Evolutionary conservation across 2,888 invertebrate species (phyloP).

Genomic region (Agrotis exclamationis): DNA sequence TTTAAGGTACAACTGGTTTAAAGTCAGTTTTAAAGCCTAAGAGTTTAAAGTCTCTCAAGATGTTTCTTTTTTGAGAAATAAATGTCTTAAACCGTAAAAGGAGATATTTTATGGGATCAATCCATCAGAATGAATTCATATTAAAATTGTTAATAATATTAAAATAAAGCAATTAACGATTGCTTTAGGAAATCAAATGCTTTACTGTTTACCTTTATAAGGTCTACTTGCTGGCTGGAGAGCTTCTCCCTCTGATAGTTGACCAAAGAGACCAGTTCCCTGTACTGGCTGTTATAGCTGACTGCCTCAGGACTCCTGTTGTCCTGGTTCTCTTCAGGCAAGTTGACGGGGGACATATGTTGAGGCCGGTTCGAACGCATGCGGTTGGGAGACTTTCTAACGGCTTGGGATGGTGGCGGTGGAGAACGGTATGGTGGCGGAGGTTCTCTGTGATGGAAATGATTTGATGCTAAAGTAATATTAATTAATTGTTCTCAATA

Average conservation of each 20-base stretch:
- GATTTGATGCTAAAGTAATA: not conserved
- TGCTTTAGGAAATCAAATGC: not conserved
- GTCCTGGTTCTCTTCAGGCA: conserved; percentile 78
- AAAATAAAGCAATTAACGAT: not conserved
- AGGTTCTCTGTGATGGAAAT: conserved; percentile 81
- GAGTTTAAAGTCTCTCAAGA: not conserved
- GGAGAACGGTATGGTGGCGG: conserved; percentile 90
- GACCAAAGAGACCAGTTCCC: conserved; percentile 96
- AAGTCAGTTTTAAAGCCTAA: not conserved
- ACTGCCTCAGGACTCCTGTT: conserved; percentile 91
- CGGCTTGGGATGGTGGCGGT: conserved; percentile 84
- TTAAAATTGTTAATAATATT: not conserved
- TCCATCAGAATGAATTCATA: not conserved
- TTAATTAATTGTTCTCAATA: not conserved
- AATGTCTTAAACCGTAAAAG: too few relatives aligned
- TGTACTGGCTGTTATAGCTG: conserved; percentile 94
- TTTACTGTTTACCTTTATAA: conserved; percentile 93
- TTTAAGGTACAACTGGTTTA: not conserved
- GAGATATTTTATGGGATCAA: too few relatives aligned
- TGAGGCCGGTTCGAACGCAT: conserved; percentile 76
- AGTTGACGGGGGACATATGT: conserved; percentile 87
- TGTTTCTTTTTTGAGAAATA: too few relatives aligned
- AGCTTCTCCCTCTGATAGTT: conserved; percentile 98
- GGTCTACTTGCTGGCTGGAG: conserved; percentile 96
- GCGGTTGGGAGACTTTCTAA: conserved; percentile 86